Evolutionary conservation across 2,797 vertebrate genomes (phyloP), one percentile per base, ranked within the genome.

Genomic region (Melanotaenia maccullochi): DNA sequence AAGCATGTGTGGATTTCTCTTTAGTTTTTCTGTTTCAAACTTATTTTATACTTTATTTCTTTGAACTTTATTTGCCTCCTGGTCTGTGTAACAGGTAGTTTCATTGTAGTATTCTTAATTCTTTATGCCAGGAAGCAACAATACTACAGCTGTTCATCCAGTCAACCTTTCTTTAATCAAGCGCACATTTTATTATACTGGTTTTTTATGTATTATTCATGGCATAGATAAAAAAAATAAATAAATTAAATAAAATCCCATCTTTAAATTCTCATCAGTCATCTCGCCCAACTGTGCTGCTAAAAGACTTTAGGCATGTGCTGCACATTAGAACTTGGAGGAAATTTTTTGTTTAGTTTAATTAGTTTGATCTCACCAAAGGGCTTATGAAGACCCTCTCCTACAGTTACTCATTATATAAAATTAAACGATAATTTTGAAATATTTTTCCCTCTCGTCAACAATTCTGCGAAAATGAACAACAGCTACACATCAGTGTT

Each of bases 111-210:
- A 30, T 66, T 59, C 47, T 59, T 73, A 36, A 65, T 67, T 52
- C 25, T 65, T 71, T 62, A 52, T 73, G 58, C 35, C n/a, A 5
- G 5, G n/a, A 59, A 84, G 74, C 69, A 64, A 36, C 60, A 76
- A 75, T 65, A 33, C 35, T 24, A 36, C 64, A 78, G 73, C 75
- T 72, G 64, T 18, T 77, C 24, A 58, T 81, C 68, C 14, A 47
- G 18, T 62, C 52, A 9, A 47, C 66, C 74, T 76, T 73, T 73
- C 59, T 60, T 24, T 73, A 67, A 81, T 78, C 42, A 71, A 57
- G 70, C 11, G 8, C 54, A 70, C 36, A 42, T 25, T 56, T 64
- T 69, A 72, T 68, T 56, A 25, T 70, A 60, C 44, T 32, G 76
- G 69, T 69, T 79, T 68, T 52, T 40, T 35, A 58, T 69, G 13